These are phyloP conservation scores for Onychorhynchus coronatus DNA, from an alignment of 2,113 vertebrate species.

Conservation along the genomic window DNA sequence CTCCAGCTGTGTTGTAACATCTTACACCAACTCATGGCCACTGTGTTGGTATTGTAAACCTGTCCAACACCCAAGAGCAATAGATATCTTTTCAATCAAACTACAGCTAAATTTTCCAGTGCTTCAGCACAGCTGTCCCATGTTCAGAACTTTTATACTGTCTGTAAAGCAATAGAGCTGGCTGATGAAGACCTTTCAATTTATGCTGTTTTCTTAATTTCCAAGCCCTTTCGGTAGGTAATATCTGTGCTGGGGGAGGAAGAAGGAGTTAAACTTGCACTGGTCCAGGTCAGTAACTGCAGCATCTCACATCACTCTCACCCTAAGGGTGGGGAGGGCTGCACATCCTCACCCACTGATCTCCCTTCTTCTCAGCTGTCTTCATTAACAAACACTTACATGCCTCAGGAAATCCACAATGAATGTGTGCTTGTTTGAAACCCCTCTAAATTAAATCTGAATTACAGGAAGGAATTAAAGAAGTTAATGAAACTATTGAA, in stretches of 20 bases:
- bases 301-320: background rate
- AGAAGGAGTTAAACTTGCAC: background rate
- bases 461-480: background rate
- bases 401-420: background rate
- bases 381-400: background rate
- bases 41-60: accelerated
- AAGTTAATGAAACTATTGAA: background rate
- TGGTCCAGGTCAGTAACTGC: background rate
- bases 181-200: background rate
- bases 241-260: background rate
- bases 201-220: background rate
- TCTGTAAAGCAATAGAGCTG: background rate
- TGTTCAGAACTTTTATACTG: background rate
- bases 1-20: accelerated
- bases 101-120: background rate
- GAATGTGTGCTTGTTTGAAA: background rate
- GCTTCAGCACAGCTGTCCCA: background rate
- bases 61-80: background rate
- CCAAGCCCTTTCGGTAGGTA: background rate
- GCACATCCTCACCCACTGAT: background rate
- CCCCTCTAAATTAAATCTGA: background rate
- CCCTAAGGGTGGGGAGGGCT: background rate
- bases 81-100: background rate
- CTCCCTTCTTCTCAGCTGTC: background rate
- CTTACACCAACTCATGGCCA: background rate